Evolutionary conservation across 2,888 invertebrate species (phyloP).

Genomic region (Chrysomela aeneicollis): DNA sequence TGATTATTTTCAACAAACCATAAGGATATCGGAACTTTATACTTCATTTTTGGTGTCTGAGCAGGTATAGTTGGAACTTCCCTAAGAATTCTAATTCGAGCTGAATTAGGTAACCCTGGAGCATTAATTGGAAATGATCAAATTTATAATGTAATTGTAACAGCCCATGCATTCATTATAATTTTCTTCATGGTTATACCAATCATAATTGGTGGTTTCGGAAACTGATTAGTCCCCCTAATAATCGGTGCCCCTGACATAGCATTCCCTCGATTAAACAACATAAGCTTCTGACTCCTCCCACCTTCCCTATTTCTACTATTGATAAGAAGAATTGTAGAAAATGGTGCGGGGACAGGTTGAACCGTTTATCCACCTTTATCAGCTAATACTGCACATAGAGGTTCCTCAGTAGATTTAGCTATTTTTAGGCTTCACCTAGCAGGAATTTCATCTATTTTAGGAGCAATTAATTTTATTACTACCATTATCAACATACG

Average conservation of each 20-base stretch:
- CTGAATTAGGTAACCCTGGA: constrained; percentile 74
- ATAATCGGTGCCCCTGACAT: constrained; percentile 83
- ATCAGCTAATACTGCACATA: constrained; percentile 24
- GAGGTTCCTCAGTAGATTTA: constrained; percentile 66
- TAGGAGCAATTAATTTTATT: constrained; percentile 84
- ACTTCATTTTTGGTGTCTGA: constrained; percentile 74
- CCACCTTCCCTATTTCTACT: constrained; percentile 72
- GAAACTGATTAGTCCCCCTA: constrained; percentile 81
- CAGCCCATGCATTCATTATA: constrained; percentile 83
- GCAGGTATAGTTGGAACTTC: constrained; percentile 75
- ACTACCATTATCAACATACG: constrained; percentile 79
- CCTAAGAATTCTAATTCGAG: constrained; percentile 75
- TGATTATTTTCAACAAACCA: constrained; percentile 77
- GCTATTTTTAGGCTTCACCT: constrained; percentile 80
- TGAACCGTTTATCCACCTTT: constrained; percentile 65
- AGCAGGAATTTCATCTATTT: constrained; percentile 76
- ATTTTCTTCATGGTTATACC: constrained; percentile 72
- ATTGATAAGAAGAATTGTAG: constrained; percentile 68
- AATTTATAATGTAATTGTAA: constrained; percentile 82
- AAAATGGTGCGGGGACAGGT: constrained; percentile 78
- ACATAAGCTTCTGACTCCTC: constrained; percentile 84
- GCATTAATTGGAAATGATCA: constrained; percentile 76
- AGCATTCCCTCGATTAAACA: constrained; percentile 84
- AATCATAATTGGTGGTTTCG: constrained; percentile 83
- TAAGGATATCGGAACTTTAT: constrained; percentile 70